Evolutionary conservation across 2,888 invertebrate genomes (phyloP), one percentile per base, ranked within the genome.

Genomic region (Euplagia quadripunctaria): DNA sequence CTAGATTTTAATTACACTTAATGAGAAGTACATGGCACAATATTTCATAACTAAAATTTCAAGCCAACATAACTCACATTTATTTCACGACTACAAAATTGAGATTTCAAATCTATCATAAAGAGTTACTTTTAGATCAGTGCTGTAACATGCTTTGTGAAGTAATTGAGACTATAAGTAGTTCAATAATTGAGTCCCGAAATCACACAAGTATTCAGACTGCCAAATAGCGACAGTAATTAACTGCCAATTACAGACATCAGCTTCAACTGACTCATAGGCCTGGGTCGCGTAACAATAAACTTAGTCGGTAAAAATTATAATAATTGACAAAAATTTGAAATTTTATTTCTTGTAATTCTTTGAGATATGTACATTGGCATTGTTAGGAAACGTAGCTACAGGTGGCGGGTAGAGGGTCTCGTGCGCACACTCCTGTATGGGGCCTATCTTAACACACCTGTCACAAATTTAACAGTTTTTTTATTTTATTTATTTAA

Each of bases 261-360:
- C 72, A 77, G 76, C 68, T 87, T 85, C 86, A 87, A 88, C 89
- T 89, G 88, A 89, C 86, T 85, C 85, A 79, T 90, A 91, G 88
- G 90, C 90, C 89, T 87, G 90, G 92, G 91, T 92, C 92, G 92
- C 93, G 89, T 83, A 73, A 77, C 74, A 76, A 82, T 79, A 72
- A 78, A 77, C 73, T 71, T 69, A 31, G 31, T 31, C 31, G 2
- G 31, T 31, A 31, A 31, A 31, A 31, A 31, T 31, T 31, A 76
- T 76, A 74, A 78, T 78, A 81, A 83, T 83, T 83, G 79, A 84
- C 79, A 78, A 79, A 74, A 55, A 55, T 78, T 76, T 68, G 78
- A 82, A 86, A 79, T 82, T 83, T 79, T 67, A 76, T 82, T 84
- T 84, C 79, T 82, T 82, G 81, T 75, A 77, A 77, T 70, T 76